These are phyloP conservation scores for Pollachius pollachius DNA, from an alignment of 2,113 vertebrate species.

Conservation along the genomic window DNA sequence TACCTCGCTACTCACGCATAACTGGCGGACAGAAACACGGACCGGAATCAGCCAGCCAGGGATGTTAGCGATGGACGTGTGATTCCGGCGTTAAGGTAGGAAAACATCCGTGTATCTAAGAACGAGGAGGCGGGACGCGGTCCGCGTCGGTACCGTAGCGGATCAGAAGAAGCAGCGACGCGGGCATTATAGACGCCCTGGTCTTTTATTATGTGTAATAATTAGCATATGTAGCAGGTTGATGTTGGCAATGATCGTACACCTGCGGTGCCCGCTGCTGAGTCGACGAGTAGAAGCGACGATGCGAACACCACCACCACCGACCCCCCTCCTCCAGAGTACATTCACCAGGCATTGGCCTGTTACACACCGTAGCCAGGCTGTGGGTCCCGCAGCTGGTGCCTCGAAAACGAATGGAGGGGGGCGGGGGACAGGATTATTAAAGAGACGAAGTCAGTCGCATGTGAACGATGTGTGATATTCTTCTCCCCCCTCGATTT, in stretches of 20 bases:
- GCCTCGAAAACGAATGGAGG: constrained; percentile 14
- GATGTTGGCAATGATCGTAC: too few species aligned
- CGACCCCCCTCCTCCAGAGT: background rate
- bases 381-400: constrained; percentile 57
- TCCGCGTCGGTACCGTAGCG: background rate
- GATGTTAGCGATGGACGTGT: constrained; percentile 43
- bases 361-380: constrained; percentile 42
- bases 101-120: background rate
- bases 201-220: background rate
- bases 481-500: constrained; percentile 25
- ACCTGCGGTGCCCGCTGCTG: too few species aligned
- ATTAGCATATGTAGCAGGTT: too few species aligned
- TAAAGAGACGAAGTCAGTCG: constrained; percentile 44
- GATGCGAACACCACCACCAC: constrained; percentile 29
- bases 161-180: background rate
- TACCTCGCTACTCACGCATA: too few species aligned
- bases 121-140: background rate
- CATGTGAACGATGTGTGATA: constrained; percentile 49
- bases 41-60: too few species aligned
- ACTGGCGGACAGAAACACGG: too few species aligned
- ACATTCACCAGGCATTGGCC: constrained; percentile 39
- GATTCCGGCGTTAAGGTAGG: constrained; percentile 54
- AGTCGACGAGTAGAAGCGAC: constrained; percentile 6
- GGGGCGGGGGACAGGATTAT: constrained; percentile 14
- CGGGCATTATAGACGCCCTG: background rate